phyloP scores from a whole-genome alignment of 2,113 vertebrate species.

The human region GRCh38 chr14:56451001-56451500 shows the following conservation, averaged over 20 bases:
- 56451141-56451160: background rate
- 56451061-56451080: background rate
- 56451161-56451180: background rate
- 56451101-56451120: background rate
- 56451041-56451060: background rate
- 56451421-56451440: background rate
- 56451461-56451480: background rate
- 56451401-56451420: background rate
- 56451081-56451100: background rate
- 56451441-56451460: background rate
- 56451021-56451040: background rate
- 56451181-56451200: background rate
- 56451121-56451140: background rate
- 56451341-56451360: conserved; percentile 10
- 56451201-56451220: background rate
- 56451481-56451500: background rate
- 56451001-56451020: background rate
- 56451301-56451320: conserved; percentile 8
- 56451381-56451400: background rate
- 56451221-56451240: background rate
- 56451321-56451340: background rate
- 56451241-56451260: background rate
- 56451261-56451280: background rate
- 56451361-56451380: background rate
- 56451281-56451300: background rate